Evolutionary conservation across 2,888 invertebrate species (phyloP).

Genomic region (Pheosia tremula): DNA sequence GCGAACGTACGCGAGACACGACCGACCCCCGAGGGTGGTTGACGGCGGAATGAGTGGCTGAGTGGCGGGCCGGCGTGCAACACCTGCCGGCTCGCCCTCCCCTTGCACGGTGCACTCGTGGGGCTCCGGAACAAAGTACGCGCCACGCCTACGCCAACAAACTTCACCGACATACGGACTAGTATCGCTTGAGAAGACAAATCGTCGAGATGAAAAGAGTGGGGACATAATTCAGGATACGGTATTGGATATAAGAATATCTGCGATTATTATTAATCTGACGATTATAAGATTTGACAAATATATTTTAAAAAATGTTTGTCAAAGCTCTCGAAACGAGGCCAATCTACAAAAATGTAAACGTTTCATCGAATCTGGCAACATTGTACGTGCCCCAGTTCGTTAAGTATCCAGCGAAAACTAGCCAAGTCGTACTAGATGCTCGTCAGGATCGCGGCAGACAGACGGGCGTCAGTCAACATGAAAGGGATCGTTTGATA

Average conservation of each 20-base stretch:
- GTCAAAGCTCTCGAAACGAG: neutral
- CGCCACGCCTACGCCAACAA: conserved; percentile 63
- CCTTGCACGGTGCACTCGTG: conserved; percentile 67
- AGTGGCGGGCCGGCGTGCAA: conserved; percentile 55
- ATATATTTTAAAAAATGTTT: neutral
- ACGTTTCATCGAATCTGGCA: neutral
- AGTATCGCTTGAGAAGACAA: neutral
- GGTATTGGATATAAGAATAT: neutral
- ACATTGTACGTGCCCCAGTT: neutral
- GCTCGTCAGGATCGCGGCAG: conserved; percentile 24
- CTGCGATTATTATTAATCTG: neutral
- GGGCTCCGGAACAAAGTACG: conserved; percentile 65
- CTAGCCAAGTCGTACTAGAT: conserved; percentile 27
- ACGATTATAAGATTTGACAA: neutral
- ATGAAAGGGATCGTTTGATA: conserved; percentile 20
- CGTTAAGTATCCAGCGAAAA: conserved; percentile 6
- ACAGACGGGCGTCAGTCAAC: conserved; percentile 23
- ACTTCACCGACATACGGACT: conserved; percentile 3
- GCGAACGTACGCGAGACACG: conserved; percentile 28
- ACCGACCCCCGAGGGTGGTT: conserved; percentile 45
- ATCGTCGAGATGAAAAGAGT: neutral
- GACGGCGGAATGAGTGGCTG: conserved; percentile 56
- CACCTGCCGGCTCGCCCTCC: conserved; percentile 61
- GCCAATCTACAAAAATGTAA: neutral
- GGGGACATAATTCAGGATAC: neutral